Conservation (phyloP, 2,888 invertebrate species). For the Euclidia mi region DNA sequence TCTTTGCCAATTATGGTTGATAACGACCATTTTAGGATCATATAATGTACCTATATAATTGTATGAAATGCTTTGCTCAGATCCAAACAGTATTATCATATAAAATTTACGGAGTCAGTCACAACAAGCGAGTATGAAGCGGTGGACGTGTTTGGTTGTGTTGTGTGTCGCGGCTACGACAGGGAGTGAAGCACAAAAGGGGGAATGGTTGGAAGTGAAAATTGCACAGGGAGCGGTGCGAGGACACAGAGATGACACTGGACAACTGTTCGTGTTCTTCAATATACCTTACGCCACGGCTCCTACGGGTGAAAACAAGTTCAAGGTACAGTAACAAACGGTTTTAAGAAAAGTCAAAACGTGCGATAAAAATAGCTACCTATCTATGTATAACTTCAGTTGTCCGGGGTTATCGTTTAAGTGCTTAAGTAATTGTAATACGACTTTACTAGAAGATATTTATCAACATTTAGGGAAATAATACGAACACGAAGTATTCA, state of each 20-base stretch:
- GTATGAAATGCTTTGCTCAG: too few relatives aligned
- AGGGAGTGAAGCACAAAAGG: not conserved
- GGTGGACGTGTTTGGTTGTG: slow-evolving; percentile 6
- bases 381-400: not conserved
- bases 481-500: too few relatives aligned
- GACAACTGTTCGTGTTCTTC: slow-evolving; percentile 58
- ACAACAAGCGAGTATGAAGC: not conserved
- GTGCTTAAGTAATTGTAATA: too few relatives aligned
- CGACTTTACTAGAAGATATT: too few relatives aligned
- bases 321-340: slow-evolving; percentile 25
- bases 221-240: slow-evolving; percentile 59
- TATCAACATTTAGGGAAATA: too few relatives aligned
- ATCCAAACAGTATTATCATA: too few relatives aligned
- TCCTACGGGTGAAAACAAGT: slow-evolving; percentile 59
- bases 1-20: too few relatives aligned
- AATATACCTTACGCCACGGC: slow-evolving; percentile 70
- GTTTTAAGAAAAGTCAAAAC: not conserved
- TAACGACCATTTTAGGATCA: too few relatives aligned
- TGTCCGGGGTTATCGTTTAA: too few relatives aligned
- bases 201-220: slow-evolving; percentile 47
- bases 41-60: too few relatives aligned
- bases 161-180: slow-evolving; percentile 1
- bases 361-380: too few relatives aligned
- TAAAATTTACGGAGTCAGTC: slow-evolving; percentile 1
- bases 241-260: slow-evolving; percentile 55